These are phyloP conservation scores for Nephrocerus scutellatus DNA, from an alignment of 2,888 invertebrate species.

Conservation along the genomic window DNA sequence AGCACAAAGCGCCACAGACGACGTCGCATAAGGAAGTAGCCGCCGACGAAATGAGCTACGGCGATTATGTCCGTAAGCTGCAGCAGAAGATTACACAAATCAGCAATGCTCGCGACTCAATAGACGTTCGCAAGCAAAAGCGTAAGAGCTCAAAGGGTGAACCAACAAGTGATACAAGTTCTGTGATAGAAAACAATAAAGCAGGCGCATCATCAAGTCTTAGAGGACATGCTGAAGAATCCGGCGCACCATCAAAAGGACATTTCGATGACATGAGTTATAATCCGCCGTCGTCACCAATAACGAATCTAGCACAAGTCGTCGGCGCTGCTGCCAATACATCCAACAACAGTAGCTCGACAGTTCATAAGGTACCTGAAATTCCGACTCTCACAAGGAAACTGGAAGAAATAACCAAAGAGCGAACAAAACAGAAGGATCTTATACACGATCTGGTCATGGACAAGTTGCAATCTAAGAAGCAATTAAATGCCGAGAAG, in stretches of 20 bases:
- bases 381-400: slow-evolving; percentile 58
- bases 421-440: slow-evolving; percentile 75
- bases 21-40: slow-evolving; percentile 24
- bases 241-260: slow-evolving; percentile 17
- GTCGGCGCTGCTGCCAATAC: not conserved
- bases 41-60: slow-evolving; percentile 47
- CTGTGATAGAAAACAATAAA: slow-evolving; percentile 39
- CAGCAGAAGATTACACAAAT: slow-evolving; percentile 64
- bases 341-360: slow-evolving; percentile 17
- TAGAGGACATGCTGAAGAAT: not conserved
- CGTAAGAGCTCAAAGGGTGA: slow-evolving; percentile 51
- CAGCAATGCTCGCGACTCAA: slow-evolving; percentile 61
- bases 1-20: slow-evolving; percentile 21
- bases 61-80: slow-evolving; percentile 59
- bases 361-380: slow-evolving; percentile 40
- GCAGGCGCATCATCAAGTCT: too few species aligned
- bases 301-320: slow-evolving; percentile 7
- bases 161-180: slow-evolving; percentile 26
- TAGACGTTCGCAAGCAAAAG: slow-evolving; percentile 56
- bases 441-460: slow-evolving; percentile 76
- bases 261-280: too few species aligned
- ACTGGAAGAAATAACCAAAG: slow-evolving; percentile 69
- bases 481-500: slow-evolving; percentile 57
- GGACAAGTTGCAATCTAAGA: slow-evolving; percentile 66
- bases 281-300: too few species aligned